Evolutionary conservation across 2,888 invertebrate species (phyloP).

Genomic region (Drosophila quinaria): DNA sequence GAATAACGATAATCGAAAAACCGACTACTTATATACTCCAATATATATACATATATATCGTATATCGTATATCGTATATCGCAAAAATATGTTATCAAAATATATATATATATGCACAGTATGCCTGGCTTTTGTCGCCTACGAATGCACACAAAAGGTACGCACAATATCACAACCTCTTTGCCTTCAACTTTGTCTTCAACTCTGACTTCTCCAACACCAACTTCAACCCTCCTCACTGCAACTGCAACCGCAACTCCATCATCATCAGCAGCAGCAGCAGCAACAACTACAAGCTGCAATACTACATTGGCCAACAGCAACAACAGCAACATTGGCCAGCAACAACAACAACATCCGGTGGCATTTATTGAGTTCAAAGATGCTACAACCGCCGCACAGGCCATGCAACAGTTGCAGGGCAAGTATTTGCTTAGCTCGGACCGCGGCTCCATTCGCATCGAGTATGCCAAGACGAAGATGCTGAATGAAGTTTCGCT

Average conservation of each 20-base stretch:
- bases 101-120: constrained; percentile 87
- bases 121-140: constrained; percentile 99
- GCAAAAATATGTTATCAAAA: constrained; percentile 59
- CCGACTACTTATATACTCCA: constrained; percentile 50
- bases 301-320: constrained; percentile 19
- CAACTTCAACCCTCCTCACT: constrained; percentile 79
- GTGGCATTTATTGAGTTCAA: constrained; percentile 99
- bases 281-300: constrained; percentile 49
- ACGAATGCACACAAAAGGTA: constrained; percentile 95
- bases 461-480: constrained; percentile 99
- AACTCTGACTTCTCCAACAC: constrained; percentile 80
- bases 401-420: constrained; percentile 97
- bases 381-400: constrained; percentile 95
- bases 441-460: constrained; percentile 98
- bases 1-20: constrained; percentile 64
- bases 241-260: constrained; percentile 57
- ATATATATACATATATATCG: constrained; percentile 47
- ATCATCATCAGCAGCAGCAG: constrained; percentile 50
- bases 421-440: constrained; percentile 98
- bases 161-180: constrained; percentile 85
- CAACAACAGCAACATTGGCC: constrained; percentile 41
- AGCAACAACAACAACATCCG: constrained; percentile 87
- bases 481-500: constrained; percentile 91
- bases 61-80: constrained; percentile 48
- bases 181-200: constrained; percentile 83